Evolutionary conservation across 2,113 vertebrate species (phyloP).

Genomic region (Lanius collurio): DNA sequence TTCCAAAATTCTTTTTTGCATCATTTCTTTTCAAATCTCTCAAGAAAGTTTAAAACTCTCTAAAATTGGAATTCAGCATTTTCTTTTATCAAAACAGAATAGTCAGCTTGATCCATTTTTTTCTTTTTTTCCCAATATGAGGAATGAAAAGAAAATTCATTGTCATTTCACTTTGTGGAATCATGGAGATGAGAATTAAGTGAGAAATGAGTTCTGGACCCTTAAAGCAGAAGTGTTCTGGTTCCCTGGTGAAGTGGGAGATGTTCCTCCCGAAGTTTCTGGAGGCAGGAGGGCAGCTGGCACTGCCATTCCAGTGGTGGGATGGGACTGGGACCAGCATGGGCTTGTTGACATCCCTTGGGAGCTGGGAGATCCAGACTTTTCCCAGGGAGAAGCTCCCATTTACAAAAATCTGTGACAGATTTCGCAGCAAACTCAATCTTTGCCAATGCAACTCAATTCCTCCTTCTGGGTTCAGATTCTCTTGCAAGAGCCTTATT

Average conservation of each 20-base stretch:
- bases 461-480: neutral
- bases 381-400: neutral
- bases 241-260: neutral
- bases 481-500: neutral
- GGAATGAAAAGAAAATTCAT: neutral
- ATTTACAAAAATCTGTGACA: neutral
- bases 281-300: neutral
- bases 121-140: neutral
- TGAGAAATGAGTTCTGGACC: neutral
- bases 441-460: neutral
- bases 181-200: neutral
- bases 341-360: neutral
- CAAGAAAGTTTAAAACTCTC: neutral
- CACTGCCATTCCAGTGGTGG: fast-evolving
- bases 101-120: neutral
- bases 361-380: neutral
- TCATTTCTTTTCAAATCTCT: neutral
- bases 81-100: neutral
- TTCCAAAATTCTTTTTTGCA: neutral
- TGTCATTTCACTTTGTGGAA: neutral
- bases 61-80: neutral
- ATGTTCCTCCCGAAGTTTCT: neutral
- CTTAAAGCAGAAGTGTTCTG: neutral
- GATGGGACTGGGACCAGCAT: neutral
- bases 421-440: neutral